Conservation (phyloP, 2,888 invertebrate species). For the Xylocampa areola region DNA sequence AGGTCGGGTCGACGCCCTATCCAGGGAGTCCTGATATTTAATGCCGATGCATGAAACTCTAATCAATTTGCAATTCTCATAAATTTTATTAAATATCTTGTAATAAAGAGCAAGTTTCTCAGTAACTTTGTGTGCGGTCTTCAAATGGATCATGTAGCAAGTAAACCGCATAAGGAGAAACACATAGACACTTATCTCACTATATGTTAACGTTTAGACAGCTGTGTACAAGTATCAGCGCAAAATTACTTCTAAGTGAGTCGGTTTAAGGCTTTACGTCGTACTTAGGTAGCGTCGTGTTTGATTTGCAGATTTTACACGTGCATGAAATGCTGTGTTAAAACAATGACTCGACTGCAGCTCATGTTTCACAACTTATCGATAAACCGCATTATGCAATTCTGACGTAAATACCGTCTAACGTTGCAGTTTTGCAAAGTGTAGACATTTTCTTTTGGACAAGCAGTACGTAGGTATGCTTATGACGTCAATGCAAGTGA, state of each 20-base stretch:
- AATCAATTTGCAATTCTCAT: conserved; percentile 1
- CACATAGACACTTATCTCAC: conserved; percentile 35
- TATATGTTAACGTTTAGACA: conserved; percentile 29
- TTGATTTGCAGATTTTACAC: conserved; percentile 50
- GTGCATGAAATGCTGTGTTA: conserved; percentile 52
- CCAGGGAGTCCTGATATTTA: conserved; percentile 61
- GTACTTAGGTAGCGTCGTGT: no score
- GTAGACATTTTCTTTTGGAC: conserved; percentile 24
- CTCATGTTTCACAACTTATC: conserved; percentile 59
- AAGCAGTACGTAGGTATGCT: conserved; percentile 12
- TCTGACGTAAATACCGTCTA: conserved; percentile 60
- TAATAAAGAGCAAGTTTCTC: conserved; percentile 23
- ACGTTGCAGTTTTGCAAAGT: conserved; percentile 32
- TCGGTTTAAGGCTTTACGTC: conserved; percentile 20
- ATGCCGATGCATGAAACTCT: conserved; percentile 18
- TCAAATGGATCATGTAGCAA: conserved; percentile 30
- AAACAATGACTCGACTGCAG: conserved; percentile 54
- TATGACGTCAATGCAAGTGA: conserved; percentile 47
- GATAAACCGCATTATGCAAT: conserved; percentile 67
- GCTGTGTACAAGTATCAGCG: conserved; percentile 20
- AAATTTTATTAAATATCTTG: conserved; percentile 13
- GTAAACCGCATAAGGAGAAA: conserved; percentile 22
- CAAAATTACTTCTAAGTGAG: conserved; percentile 9
- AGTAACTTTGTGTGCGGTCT: conserved; percentile 32
- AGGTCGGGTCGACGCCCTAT: conserved; percentile 80